A percentile compares a stretch with the other conserved stretches of the same genome.
Conservation (phyloP, 2,888 invertebrate genomes). For the Platycheirus rosarum region DNA sequence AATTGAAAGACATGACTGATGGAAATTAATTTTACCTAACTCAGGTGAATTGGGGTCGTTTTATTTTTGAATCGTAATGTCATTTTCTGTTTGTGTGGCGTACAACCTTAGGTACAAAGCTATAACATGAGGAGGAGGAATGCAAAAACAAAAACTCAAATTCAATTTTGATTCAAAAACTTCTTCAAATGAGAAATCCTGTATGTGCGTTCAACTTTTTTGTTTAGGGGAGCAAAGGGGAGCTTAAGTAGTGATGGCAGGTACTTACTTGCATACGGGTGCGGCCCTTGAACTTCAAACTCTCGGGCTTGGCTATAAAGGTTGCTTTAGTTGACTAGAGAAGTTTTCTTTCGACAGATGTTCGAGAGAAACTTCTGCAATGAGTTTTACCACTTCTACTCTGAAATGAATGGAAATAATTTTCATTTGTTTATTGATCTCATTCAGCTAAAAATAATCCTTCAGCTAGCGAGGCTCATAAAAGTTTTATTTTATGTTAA, state of each 20-base stretch:
- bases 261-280: constrained; percentile 51
- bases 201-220: constrained; percentile 21
- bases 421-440: constrained; percentile 69
- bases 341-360: constrained; percentile 66
- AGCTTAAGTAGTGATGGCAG: constrained; percentile 8
- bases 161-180: constrained; percentile 64
- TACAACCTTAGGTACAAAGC: background rate
- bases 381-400: constrained; percentile 34
- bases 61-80: constrained; percentile 45
- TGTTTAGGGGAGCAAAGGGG: background rate
- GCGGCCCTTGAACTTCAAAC: constrained; percentile 64
- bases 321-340: constrained; percentile 43
- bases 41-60: constrained; percentile 56
- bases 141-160: constrained; percentile 51
- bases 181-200: constrained; percentile 38
- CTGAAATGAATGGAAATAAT: constrained; percentile 42
- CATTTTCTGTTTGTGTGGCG: constrained; percentile 18
- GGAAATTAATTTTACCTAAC: constrained; percentile 64
- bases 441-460: constrained; percentile 49
- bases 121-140: background rate
- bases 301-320: background rate
- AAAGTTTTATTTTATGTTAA: constrained; percentile 43
- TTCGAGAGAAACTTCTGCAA: constrained; percentile 54
- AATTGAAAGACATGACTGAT: constrained; percentile 56
- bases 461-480: constrained; percentile 29